Percentiles rank a stretch among this genome's conserved stretches.
phyloP scores from a whole-genome alignment of 2,113 vertebrate genomes.

The Motacilla alba region DNA sequence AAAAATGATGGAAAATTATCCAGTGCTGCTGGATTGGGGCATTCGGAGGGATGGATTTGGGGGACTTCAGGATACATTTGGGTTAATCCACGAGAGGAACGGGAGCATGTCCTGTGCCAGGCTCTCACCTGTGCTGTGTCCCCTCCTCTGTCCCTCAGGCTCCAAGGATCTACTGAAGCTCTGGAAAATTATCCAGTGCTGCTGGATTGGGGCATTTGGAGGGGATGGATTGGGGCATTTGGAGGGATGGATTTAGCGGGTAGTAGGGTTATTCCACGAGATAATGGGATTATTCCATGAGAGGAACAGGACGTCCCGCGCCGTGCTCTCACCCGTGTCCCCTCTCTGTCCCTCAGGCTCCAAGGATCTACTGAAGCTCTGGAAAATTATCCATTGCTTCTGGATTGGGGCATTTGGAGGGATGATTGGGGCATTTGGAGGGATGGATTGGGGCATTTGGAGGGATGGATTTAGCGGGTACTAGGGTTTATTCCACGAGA shows the following conservation, averaged over 20 bases:
- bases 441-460: too few relatives aligned
- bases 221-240: too few relatives aligned
- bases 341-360: slow-evolving; percentile 64
- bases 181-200: neutral
- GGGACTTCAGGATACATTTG: accelerated
- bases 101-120: accelerated
- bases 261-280: too few relatives aligned
- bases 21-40: neutral
- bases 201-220: accelerated
- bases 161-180: neutral
- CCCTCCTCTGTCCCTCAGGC: neutral
- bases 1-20: neutral
- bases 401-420: accelerated
- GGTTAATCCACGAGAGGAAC: accelerated
- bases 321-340: neutral
- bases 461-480: too few relatives aligned
- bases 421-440: too few relatives aligned
- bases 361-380: slow-evolving; percentile 67
- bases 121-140: too few relatives aligned
- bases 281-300: accelerated
- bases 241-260: too few relatives aligned
- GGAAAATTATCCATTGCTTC: accelerated
- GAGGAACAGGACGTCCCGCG: neutral
- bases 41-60: accelerated
- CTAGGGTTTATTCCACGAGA: too few relatives aligned